Base-by-base conservation (phyloP, 2,888 invertebrate genomes). In the Laspeyria flexula region DNA sequence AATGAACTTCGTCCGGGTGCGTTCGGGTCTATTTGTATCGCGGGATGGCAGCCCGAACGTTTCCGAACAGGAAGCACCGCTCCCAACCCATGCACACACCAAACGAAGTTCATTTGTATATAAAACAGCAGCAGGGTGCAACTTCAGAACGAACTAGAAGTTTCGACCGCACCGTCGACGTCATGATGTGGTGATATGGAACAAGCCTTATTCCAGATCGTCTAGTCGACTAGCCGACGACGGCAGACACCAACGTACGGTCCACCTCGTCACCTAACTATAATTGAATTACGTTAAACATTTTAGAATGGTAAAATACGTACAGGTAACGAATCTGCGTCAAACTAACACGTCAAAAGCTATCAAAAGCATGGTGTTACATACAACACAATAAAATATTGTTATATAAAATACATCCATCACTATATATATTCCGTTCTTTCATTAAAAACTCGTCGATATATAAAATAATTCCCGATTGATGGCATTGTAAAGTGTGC, bases 281-380 rank as follows among this genome's bases (percentile, higher is more conserved):
- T 40, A 46, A 54, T 52, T 60, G 57, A 41, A 55, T 54, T 74
- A 81, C 62, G 69, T 79, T 76, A 81, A 55, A 77, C 66, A 75
- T 73, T 78, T 76, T 70, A 77, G 73, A 80, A 79, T 76, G 59
- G 49, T 68, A 54, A 64, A 58, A 79, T 74, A 79, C 80, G 78
- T 77, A 81, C 73, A 69, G 77, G 76, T 80, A 85, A 84, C 77
- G 77, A 81, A 79, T 73, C 67, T 62, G 69, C 67, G 59, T 76
- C 73, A 75, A 85, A 82, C 73, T 67, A 79, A 75, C 85, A 85
- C 71, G 48, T 78, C 80, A 73, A 85, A 86, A 86, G 85, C 86
- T 70, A 73, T 75, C 67, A 71, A 70, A 84, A 83, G 81, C 82
- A 73, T 71, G 60, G 61, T 73, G 74, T 77, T 73, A 78, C 65